A percentile compares a stretch with the other conserved stretches of the same genome.
Conservation (phyloP, 1,140 invertebrate species). For the Conus betulinus region DNA sequence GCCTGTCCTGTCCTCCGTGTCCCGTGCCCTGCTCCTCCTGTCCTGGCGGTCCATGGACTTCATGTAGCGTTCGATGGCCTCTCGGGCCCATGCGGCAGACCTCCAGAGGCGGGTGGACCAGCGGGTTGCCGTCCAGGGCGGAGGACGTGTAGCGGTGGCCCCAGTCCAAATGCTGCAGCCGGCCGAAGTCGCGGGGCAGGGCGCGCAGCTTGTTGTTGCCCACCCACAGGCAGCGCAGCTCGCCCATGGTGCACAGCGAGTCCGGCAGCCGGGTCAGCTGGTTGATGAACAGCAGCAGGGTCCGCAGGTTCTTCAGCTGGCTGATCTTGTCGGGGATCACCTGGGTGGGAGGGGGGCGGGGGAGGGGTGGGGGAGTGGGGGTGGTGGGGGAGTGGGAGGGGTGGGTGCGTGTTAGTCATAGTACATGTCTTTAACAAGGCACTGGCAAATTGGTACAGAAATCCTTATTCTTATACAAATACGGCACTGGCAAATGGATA, state of each 20-base stretch:
- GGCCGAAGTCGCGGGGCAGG: slow-evolving; percentile 70
- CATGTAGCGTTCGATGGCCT: slow-evolving; percentile 56
- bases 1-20: not conserved
- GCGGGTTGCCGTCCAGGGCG: slow-evolving; percentile 72
- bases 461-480: no score
- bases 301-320: slow-evolving; percentile 68
- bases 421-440: no score
- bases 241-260: slow-evolving; percentile 64
- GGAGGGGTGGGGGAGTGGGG: not conserved
- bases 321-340: slow-evolving; percentile 66
- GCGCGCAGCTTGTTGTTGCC: slow-evolving; percentile 70
- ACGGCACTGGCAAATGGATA: no score
- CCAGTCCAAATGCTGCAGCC: slow-evolving; percentile 73
- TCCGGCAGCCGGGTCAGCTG: slow-evolving; percentile 70
- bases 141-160: slow-evolving; percentile 68
- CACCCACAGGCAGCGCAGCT: slow-evolving; percentile 72
- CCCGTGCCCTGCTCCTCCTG: not conserved
- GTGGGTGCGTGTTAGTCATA: no score
- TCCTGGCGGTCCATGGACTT: slow-evolving; percentile 18
- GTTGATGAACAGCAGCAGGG: slow-evolving; percentile 72
- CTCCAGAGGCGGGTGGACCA: slow-evolving; percentile 71
- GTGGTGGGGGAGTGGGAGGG: no score
- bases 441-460: no score
- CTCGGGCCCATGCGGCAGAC: slow-evolving; percentile 71
- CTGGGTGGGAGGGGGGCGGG: not conserved